A percentile compares a stretch with the other conserved stretches of the same genome.
Evolutionary conservation across 2,888 invertebrate genomes (phyloP).

Genomic region (Sphaeridia pumilis): DNA sequence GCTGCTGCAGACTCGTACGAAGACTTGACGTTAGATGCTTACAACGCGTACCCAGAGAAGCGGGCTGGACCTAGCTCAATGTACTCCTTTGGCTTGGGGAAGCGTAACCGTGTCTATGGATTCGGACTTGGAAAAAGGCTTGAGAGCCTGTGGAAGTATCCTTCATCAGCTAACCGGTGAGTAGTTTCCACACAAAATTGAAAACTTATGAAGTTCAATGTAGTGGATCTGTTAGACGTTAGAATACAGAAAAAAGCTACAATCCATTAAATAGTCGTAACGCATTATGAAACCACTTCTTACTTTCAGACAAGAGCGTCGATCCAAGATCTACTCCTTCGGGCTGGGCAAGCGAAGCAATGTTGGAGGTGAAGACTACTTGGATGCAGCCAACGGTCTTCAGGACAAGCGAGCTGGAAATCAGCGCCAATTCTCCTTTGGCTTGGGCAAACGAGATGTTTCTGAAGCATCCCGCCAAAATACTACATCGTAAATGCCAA

Average conservation of each 20-base stretch:
- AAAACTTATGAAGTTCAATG: not conserved
- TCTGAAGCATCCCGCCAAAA: constrained; percentile 6
- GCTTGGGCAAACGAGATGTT: constrained; percentile 32
- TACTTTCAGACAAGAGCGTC: constrained; percentile 31
- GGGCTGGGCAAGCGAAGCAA: constrained; percentile 30
- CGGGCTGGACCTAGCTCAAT: constrained; percentile 20
- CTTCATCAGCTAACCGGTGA: constrained; percentile 16
- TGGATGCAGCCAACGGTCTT: not conserved
- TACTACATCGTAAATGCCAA: constrained; percentile 12
- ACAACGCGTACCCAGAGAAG: constrained; percentile 10
- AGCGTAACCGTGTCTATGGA: constrained; percentile 31
- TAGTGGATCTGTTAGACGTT: not conserved
- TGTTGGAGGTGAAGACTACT: constrained; percentile 4
- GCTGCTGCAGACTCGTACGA: constrained; percentile 22
- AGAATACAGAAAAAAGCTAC: not conserved
- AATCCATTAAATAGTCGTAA: not conserved
- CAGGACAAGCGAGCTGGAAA: constrained; percentile 20
- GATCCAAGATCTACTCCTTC: constrained; percentile 36
- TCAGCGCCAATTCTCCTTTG: constrained; percentile 33
- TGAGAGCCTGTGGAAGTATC: constrained; percentile 27
- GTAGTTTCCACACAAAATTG: not conserved
- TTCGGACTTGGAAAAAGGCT: constrained; percentile 35
- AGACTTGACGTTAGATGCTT: constrained; percentile 24
- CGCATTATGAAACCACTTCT: too few species aligned
- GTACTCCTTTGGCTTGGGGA: constrained; percentile 33